Conservation (phyloP, 2,888 invertebrate species). For the Hemistola chrysoprasaria region DNA sequence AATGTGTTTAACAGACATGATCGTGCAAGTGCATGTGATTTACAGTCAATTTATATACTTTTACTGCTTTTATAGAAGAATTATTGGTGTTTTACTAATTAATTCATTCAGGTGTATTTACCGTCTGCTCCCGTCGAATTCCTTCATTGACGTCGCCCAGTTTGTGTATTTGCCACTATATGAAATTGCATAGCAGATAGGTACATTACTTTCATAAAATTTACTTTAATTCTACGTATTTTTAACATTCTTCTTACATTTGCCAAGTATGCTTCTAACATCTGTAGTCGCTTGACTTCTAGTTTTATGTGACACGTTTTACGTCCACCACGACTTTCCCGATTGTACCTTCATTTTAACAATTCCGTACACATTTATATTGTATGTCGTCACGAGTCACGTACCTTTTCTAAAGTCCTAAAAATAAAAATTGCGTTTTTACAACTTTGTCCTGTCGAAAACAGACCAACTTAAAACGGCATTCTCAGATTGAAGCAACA, state of each 20-base stretch:
- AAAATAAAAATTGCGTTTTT: conserved; percentile 1
- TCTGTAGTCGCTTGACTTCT: background rate
- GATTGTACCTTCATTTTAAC: conserved; percentile 14
- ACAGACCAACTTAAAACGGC: too few species aligned
- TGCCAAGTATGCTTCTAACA: background rate
- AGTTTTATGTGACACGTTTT: conserved; percentile 16
- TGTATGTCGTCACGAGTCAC: conserved; percentile 5
- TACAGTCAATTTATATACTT: background rate
- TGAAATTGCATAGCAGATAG: too few species aligned
- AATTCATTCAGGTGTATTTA: too few species aligned
- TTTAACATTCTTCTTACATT: too few species aligned
- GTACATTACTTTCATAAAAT: too few species aligned
- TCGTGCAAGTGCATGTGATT: conserved; percentile 7
- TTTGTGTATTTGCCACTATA: too few species aligned
- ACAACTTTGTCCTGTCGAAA: background rate
- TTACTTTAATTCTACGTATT: too few species aligned
- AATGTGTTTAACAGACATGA: conserved; percentile 16
- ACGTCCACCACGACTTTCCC: conserved; percentile 13
- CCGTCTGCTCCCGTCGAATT: too few species aligned
- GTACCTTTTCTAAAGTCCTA: conserved; percentile 1
- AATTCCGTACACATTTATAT: conserved; percentile 11
- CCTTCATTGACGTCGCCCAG: too few species aligned
- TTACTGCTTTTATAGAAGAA: too few species aligned
- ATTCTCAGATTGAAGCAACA: too few species aligned
- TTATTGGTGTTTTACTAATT: too few species aligned